phyloP scores from a whole-genome alignment of 2,113 vertebrate species.

The Meriones unguiculatus region DNA sequence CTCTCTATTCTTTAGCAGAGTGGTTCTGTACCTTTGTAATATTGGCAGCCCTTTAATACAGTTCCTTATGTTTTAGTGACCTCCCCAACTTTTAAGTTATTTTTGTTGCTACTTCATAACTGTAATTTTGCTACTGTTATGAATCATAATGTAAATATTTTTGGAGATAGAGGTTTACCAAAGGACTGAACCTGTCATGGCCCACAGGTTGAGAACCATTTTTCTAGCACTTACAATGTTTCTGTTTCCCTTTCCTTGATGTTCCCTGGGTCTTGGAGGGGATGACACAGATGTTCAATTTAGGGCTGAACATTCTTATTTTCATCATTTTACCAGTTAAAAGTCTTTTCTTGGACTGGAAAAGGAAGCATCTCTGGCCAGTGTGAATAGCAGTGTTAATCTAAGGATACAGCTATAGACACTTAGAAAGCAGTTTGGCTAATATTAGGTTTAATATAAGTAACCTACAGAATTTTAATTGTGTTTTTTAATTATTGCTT shows the following conservation, averaged over 20 bases:
- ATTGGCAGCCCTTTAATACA: background rate
- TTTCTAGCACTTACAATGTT: background rate
- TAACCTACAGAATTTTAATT: conserved; percentile 49
- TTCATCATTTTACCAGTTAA: background rate
- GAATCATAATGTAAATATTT: background rate
- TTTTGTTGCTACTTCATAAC: background rate
- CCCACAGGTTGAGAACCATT: background rate
- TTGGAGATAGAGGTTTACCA: background rate
- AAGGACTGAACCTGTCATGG: background rate
- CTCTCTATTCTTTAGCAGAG: background rate
- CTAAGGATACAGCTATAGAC: background rate
- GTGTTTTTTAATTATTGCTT: conserved; percentile 50
- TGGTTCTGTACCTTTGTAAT: background rate
- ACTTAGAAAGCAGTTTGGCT: background rate
- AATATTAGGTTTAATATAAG: background rate
- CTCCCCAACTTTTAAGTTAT: background rate
- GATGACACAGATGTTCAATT: background rate
- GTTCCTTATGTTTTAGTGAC: background rate
- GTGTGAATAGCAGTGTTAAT: background rate
- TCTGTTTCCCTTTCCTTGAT: background rate
- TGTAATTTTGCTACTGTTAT: background rate
- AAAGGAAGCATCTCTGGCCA: background rate
- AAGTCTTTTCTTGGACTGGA: background rate
- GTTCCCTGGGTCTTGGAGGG: background rate
- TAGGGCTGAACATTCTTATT: background rate